These are phyloP conservation scores for Octonoba sinensis DNA, from an alignment of 2,888 invertebrate species.

Conservation along the genomic window DNA sequence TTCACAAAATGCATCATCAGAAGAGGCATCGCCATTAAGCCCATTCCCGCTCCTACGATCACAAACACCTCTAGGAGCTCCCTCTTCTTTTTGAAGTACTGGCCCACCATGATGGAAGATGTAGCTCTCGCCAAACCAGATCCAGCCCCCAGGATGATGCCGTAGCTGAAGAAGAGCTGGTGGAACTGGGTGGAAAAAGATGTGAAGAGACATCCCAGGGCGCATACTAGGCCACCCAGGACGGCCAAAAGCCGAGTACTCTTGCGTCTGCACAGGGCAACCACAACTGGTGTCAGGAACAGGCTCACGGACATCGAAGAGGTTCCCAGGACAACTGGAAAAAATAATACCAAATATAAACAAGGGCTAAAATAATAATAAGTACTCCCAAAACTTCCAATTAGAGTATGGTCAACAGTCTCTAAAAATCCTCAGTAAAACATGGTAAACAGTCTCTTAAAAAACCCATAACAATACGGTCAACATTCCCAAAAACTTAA, in stretches of 20 bases:
- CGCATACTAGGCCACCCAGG: conserved; percentile 86
- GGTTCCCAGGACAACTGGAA: conserved; percentile 87
- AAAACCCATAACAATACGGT: too few relatives aligned
- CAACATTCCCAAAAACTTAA: too few relatives aligned
- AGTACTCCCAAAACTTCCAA: too few relatives aligned
- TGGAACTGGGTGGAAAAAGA: conserved; percentile 91
- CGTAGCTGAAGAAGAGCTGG: conserved; percentile 89
- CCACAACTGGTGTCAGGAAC: conserved; percentile 85
- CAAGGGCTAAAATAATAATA: too few relatives aligned
- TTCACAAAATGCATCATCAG: conserved; percentile 84
- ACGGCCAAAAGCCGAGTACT: conserved; percentile 90
- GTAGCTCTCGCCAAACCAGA: conserved; percentile 88
- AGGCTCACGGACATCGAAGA: conserved; percentile 84
- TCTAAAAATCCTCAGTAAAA: too few relatives aligned
- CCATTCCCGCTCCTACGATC: conserved; percentile 86
- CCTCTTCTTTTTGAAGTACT: conserved; percentile 86
- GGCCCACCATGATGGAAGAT: conserved; percentile 89
- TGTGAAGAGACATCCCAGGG: conserved; percentile 88
- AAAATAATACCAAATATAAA: conserved; percentile 64
- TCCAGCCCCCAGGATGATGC: conserved; percentile 81
- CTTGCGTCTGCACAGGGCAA: conserved; percentile 86
- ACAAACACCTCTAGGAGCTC: conserved; percentile 91
- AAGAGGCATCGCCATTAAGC: conserved; percentile 86
- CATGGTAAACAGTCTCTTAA: too few relatives aligned
- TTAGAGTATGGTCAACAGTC: too few relatives aligned